Base-by-base conservation (phyloP, 1,140 invertebrate genomes). In the Drosophila fuyamai region DNA sequence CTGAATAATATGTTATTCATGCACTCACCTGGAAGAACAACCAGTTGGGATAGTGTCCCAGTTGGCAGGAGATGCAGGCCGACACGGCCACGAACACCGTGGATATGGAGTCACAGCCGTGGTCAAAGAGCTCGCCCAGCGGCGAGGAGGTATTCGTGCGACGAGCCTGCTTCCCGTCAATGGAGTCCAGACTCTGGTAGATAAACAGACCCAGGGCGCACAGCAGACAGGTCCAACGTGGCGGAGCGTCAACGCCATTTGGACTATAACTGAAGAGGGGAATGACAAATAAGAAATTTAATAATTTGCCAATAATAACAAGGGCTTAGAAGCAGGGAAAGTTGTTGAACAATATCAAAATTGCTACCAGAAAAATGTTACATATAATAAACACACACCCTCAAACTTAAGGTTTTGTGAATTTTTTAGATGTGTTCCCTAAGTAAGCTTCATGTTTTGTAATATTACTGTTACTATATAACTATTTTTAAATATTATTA, bases 131-230 rank as follows among this genome's bases (percentile, higher is more conserved):
- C 94, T 99, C 99, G 1, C 99, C 99, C 14, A 99, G 93, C 0
- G 98, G 98, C 36, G 97, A 96, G 63, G 97, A 97, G 54, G 96
- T 96, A 46, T 96, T 96, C 16, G 99, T 99, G 90, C 98, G 94
- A 65, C 99, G 95, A 0, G 99, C 99, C 94, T 99, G 99, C 94
- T 99, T 99, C n/a, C 99, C 99, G 94, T 99, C 99, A 62, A 98
- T 98, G 12, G 99, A 99, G 94, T 99, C 99, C 73, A 99, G 94
- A 86, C 98, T 98, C 94, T 99, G 99, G 93, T 99, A 99, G 55
- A 99, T 93, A 93, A 99, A 99, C 53, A 99, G 94, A 18, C 99
- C 98, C 43, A 99, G 81, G 1, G 97, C 98, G 93, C 97, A 98
- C 0, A 98, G 91, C 38, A 97, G 94, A 92, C 97, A 98, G 12